Evolutionary conservation across 2,888 invertebrate species (phyloP), one percentile per base, ranked within the genome.

Genomic region (Spatulosminthurus flaviceps): DNA sequence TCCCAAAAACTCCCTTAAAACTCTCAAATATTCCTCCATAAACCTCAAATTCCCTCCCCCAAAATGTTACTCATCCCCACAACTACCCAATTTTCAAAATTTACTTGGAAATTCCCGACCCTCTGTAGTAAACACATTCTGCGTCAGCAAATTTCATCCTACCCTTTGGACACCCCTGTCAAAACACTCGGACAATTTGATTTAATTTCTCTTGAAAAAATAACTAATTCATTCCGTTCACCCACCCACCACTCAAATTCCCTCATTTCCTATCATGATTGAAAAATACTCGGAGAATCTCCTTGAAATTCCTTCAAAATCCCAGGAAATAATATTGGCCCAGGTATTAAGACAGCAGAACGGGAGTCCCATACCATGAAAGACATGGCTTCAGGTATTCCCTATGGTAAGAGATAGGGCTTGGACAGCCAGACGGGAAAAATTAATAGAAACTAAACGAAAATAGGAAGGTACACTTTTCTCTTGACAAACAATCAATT

Each of bases 381-480:
- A 51, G 51, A 51, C 16, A 51, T 51, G 51, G 51, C 51, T 51
- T 51, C 51, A 51, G 51, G 51, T 51, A 51, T 51, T 51, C 51
- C 51, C 51, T 51, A 51, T 51, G 51, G 51, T 51, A 19, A 16
- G 34, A 51, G 51, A 51, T 51, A 51, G 16, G 51, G 7, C 4
- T 19, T 51, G 51, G 51, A 51, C 2, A 16, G 51, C 51, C 51
- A 51, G 51, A 51, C 51, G 51, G 51, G 51, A 51, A 51, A 51
- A 51, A 51, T 51, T 51, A 5, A 19, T 51, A 51, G 51, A 51
- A 51, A 51, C 16, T 16, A 51, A 51, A 51, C 51, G 51, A 51
- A 51, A 51, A 51, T 51, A 51, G 51, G 51, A 51, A 51, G 7
- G 16, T 9, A 16, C 1, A 16, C 16, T 2, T 9, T 9, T 51